phyloP scores from a whole-genome alignment of 1,140 invertebrate species.

The Campoletis sonorensis region DNA sequence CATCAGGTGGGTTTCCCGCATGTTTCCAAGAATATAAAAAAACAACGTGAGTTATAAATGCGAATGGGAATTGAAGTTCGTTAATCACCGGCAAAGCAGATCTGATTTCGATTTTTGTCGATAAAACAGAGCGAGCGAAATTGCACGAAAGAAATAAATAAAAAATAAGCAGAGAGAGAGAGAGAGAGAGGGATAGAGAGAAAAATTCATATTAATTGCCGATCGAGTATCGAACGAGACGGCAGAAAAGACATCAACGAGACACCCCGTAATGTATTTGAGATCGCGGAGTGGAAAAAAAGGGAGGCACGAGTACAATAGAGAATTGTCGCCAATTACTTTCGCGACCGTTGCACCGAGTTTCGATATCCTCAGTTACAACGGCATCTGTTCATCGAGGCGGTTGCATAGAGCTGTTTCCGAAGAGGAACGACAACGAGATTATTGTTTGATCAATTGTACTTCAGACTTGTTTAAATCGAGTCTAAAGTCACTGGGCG shows the following conservation, averaged over 20 bases:
- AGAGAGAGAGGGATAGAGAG: not conserved
- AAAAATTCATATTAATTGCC: conserved; percentile 48
- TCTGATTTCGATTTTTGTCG: conserved; percentile 1
- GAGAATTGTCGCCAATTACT: conserved; percentile 48
- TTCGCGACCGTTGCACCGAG: not conserved
- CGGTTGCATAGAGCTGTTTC: not conserved
- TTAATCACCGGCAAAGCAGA: conserved; percentile 9
- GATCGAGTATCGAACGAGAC: conserved; percentile 58
- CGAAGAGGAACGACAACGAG: not conserved
- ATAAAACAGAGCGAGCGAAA: not conserved
- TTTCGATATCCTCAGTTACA: conserved; percentile 5
- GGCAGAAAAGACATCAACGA: conserved; percentile 59
- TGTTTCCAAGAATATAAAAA: conserved; percentile 4
- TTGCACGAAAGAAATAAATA: no score
- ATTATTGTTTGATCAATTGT: not conserved
- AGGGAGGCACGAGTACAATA: conserved; percentile 70
- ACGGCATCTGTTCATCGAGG: not conserved
- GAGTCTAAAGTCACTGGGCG: conserved; percentile 40
- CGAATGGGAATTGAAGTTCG: not conserved
- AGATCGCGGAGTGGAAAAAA: conserved; percentile 64
- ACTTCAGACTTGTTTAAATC: not conserved
- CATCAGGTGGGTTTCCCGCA: conserved; percentile 11
- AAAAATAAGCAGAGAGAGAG: conserved; percentile 10
- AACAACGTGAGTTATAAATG: not conserved
- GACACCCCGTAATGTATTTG: conserved; percentile 76